A percentile compares a stretch with the other conserved stretches of the same genome.
phyloP scores from a whole-genome alignment of 2,113 vertebrate species.

The Ceratotherium simum region DNA sequence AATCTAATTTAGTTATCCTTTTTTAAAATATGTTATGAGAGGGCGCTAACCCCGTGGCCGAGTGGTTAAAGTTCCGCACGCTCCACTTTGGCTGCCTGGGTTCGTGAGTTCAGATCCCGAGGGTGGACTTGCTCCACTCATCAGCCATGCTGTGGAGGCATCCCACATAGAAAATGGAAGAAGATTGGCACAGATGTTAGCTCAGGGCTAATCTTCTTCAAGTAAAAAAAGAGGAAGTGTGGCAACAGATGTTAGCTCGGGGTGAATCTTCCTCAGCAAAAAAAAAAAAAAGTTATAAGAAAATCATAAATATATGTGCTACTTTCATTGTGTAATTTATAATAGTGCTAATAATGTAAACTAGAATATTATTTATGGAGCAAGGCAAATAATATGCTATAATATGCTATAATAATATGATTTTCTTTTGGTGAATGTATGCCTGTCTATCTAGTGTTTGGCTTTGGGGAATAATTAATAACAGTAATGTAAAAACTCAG shows the following conservation, averaged over 20 bases:
- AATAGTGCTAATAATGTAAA: neutral
- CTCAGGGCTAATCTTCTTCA: too few relatives aligned
- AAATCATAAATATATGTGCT: neutral
- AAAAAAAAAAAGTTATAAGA: neutral
- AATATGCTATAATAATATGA: neutral
- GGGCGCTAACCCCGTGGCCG: too few relatives aligned
- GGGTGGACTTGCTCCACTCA: too few relatives aligned
- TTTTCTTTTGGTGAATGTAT: neutral
- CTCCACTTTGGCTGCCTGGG: too few relatives aligned
- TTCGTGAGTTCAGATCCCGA: too few relatives aligned
- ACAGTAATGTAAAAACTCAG: neutral
- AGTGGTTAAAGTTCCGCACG: too few relatives aligned
- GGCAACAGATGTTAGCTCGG: too few relatives aligned
- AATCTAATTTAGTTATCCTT: neutral
- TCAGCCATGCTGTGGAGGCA: too few relatives aligned
- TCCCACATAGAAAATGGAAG: too few relatives aligned
- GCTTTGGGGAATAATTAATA: neutral
- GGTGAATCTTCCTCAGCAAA: too few relatives aligned
- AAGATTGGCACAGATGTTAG: too few relatives aligned
- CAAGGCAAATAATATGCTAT: neutral
- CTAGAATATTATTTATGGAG: neutral
- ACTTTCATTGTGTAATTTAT: neutral
- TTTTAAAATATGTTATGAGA: neutral
- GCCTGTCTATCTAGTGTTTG: neutral
- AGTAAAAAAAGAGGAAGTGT: too few relatives aligned